phyloP scores from a whole-genome alignment of 2,797 vertebrate species.

The Dipus sagitta region DNA sequence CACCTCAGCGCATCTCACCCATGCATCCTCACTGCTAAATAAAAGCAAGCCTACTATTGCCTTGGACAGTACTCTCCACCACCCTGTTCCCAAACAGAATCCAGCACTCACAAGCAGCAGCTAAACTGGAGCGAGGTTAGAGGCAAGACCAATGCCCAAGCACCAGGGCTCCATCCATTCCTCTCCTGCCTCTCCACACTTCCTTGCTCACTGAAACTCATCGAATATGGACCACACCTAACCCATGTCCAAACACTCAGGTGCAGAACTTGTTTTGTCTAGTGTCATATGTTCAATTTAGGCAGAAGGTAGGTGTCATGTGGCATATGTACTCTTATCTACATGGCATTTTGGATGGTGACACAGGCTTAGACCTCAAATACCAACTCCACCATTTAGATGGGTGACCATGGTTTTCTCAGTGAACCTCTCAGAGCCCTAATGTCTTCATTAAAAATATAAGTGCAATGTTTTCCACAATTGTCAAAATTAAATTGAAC shows the following conservation, averaged over 20 bases:
- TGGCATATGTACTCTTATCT: background rate
- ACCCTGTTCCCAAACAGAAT: background rate
- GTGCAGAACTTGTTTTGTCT: background rate
- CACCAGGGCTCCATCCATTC: background rate
- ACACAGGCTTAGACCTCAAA: background rate
- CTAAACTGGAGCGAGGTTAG: background rate
- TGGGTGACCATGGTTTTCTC: background rate
- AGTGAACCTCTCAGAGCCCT: background rate
- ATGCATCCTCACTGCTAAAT: background rate
- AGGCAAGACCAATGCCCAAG: background rate
- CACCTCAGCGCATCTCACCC: background rate
- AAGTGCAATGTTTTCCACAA: background rate
- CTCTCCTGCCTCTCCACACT: background rate
- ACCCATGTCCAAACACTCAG: background rate
- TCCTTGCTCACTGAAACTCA: background rate
- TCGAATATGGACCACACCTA: background rate
- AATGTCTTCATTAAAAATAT: background rate
- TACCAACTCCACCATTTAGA: background rate
- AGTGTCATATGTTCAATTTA: background rate
- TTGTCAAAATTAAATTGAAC: conserved; percentile 6
- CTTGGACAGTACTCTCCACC: background rate
- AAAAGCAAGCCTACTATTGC: background rate
- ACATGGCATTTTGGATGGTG: background rate
- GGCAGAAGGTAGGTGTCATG: background rate
- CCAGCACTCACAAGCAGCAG: background rate